These are phyloP conservation scores for Drosophila setifemur DNA, from an alignment of 1,140 invertebrate genomes.

Conservation along the genomic window DNA sequence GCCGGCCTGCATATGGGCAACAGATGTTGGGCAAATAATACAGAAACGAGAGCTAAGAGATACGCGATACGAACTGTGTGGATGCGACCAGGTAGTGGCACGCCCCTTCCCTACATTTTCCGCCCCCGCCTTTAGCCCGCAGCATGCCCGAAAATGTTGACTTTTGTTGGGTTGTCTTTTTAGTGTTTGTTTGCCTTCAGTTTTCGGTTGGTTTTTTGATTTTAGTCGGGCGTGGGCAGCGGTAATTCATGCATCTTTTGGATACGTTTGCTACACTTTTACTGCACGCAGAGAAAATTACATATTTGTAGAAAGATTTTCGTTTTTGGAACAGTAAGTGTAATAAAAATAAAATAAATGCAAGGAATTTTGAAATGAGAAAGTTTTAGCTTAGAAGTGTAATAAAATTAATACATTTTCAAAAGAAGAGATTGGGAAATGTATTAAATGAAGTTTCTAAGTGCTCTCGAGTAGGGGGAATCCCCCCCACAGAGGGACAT, in stretches of 20 bases:
- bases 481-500: not conserved
- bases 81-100: constrained; percentile 63
- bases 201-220: not conserved
- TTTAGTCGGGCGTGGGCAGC: not conserved
- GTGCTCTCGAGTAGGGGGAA: not conserved
- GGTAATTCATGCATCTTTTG: constrained; percentile 25
- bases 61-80: constrained; percentile 24
- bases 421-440: too few species aligned
- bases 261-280: constrained; percentile 36
- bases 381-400: too few species aligned
- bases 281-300: not conserved
- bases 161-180: constrained; percentile 38
- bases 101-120: constrained; percentile 26
- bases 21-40: constrained; percentile 72
- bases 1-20: constrained; percentile 69
- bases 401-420: too few species aligned
- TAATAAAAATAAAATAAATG: too few species aligned
- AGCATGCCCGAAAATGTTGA: constrained; percentile 34
- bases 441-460: too few species aligned
- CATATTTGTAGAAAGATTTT: too few species aligned
- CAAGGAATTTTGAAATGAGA: too few species aligned
- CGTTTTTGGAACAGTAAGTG: too few species aligned
- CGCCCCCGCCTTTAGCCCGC: not conserved
- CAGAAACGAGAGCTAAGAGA: constrained; percentile 22
- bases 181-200: constrained; percentile 37